Conservation (phyloP, 2,113 vertebrate genomes). For the Antechinus stuartii region DNA sequence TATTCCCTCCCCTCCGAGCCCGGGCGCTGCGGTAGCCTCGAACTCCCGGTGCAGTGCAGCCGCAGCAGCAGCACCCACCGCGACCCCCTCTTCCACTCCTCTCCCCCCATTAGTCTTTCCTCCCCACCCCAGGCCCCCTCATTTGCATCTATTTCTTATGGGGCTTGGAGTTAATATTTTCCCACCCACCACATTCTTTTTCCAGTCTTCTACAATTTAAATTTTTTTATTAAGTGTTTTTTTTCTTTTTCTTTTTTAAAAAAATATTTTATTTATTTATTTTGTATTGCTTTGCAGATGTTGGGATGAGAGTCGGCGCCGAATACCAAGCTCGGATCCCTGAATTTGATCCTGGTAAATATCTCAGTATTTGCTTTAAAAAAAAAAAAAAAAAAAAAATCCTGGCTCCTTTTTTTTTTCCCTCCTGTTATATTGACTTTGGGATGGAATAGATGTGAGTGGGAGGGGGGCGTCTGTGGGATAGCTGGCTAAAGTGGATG, state of each 20-base stretch:
- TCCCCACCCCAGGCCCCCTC: slow-evolving; percentile 64
- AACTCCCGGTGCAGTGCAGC: slow-evolving; percentile 72
- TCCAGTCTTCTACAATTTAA: slow-evolving; percentile 50
- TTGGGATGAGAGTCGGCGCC: slow-evolving; percentile 96
- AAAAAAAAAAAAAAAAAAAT: slow-evolving; percentile 54
- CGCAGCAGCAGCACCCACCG: slow-evolving; percentile 53
- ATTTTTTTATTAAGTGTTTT: slow-evolving; percentile 67
- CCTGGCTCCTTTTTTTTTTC: slow-evolving; percentile 44
- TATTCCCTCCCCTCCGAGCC: slow-evolving; percentile 58
- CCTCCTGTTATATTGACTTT: slow-evolving; percentile 51
- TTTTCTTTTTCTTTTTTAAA: slow-evolving; percentile 8
- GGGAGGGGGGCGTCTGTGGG: slow-evolving; percentile 10
- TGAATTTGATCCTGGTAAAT: slow-evolving; percentile 94
- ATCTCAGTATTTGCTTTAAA: slow-evolving; percentile 50
- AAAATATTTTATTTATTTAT: slow-evolving; percentile 34
- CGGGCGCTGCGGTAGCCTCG: slow-evolving; percentile 65
- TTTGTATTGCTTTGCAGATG: slow-evolving; percentile 89
- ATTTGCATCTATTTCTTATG: slow-evolving; percentile 60
- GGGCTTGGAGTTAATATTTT: slow-evolving; percentile 73
- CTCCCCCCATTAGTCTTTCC: slow-evolving; percentile 47
- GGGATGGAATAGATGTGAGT: slow-evolving; percentile 48
- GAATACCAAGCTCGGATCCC: slow-evolving; percentile 96
- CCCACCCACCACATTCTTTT: slow-evolving; percentile 63
- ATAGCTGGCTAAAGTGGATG: slow-evolving; percentile 39
- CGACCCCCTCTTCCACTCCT: slow-evolving; percentile 42